phyloP scores from a whole-genome alignment of 2,113 vertebrate species.

The Scophthalmus maximus region DNA sequence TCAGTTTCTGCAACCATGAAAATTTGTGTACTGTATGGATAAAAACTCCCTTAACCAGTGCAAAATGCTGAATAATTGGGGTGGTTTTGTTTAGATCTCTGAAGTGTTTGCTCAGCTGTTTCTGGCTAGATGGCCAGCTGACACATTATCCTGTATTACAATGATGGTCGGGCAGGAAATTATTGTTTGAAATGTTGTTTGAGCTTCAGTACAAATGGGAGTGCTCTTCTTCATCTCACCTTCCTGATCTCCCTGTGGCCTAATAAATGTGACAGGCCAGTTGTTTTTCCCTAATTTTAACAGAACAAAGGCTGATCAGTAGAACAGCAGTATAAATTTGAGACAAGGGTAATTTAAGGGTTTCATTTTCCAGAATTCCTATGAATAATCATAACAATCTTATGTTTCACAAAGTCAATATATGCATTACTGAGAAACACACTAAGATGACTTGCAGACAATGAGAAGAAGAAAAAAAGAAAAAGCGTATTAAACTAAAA shows the following conservation, averaged over 20 bases:
- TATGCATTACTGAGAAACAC: too few relatives aligned
- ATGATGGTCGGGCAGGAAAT: not conserved
- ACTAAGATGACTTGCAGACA: too few relatives aligned
- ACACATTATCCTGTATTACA: not conserved
- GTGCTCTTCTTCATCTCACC: too few relatives aligned
- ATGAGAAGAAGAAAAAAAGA: too few relatives aligned
- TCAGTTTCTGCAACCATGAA: conserved; percentile 18
- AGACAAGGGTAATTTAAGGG: not conserved
- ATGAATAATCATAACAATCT: not conserved
- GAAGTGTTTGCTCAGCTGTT: not conserved
- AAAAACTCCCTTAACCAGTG: not conserved
- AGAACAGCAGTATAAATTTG: too few relatives aligned
- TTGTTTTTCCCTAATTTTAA: not conserved
- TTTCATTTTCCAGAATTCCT: not conserved
- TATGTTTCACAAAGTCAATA: too few relatives aligned
- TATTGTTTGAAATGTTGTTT: not conserved
- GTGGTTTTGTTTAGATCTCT: conserved; percentile 6
- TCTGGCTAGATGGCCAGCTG: not conserved
- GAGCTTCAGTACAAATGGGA: too few relatives aligned
- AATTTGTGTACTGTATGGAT: not conserved
- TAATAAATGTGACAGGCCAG: too few relatives aligned
- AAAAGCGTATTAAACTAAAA: too few relatives aligned
- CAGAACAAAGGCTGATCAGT: not conserved
- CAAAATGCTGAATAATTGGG: not conserved
- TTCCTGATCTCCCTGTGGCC: too few relatives aligned